Conservation (phyloP, 2,888 invertebrate genomes). For the Dichetophora obliterata region DNA sequence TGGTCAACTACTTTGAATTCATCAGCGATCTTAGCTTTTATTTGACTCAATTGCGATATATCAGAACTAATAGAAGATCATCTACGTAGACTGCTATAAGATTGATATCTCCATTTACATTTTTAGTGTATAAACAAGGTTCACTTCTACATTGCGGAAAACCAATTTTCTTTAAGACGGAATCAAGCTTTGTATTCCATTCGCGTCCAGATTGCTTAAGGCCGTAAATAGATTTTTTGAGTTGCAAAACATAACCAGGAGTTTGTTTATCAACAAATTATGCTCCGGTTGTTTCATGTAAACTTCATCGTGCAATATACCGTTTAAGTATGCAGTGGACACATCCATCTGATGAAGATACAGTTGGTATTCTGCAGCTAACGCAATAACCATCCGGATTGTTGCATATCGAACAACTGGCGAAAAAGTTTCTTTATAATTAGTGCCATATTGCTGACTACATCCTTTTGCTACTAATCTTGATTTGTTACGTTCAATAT, state of each 20-base stretch:
- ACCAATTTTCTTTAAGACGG: neutral
- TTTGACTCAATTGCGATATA: no score
- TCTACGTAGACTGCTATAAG: neutral
- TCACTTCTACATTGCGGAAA: neutral
- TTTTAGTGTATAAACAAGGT: neutral
- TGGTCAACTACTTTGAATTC: no score
- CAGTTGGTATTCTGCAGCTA: constrained; percentile 40
- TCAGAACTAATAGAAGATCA: neutral
- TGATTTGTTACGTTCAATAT: constrained; percentile 27
- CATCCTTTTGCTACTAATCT: constrained; percentile 46
- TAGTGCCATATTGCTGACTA: constrained; percentile 37
- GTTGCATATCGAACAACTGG: constrained; percentile 35
- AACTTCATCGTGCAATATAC: no score
- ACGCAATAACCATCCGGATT: constrained; percentile 27
- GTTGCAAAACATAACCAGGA: no score
- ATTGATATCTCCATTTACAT: neutral
- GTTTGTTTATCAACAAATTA: no score
- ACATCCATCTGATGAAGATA: constrained; percentile 41
- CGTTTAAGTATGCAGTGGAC: no score
- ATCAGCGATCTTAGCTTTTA: no score
- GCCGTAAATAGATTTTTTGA: no score
- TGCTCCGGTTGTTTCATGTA: no score
- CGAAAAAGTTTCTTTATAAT: constrained; percentile 40
- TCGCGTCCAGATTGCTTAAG: no score
- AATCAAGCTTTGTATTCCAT: constrained; percentile 28